Base-by-base conservation (phyloP, 2,888 invertebrate genomes). In the Acholoe squamosa region DNA sequence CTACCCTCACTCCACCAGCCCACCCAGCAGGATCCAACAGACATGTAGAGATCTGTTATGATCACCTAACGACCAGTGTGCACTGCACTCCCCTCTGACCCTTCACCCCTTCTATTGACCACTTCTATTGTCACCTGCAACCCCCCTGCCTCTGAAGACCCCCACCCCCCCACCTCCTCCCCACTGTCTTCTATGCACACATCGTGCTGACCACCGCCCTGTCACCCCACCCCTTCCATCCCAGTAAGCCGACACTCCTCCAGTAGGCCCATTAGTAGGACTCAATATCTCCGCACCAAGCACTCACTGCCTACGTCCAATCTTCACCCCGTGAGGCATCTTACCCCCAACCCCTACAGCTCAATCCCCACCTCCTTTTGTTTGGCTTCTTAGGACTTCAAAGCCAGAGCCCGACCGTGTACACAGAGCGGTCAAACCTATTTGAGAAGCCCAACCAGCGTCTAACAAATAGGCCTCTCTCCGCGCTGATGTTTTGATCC, bases 21-120 rank as follows among this genome's bases (percentile, higher is more conserved):
- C 31, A 76, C 25, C 80, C 80, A 80, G 33, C 80, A 43, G 43
- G 80, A 80, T 80, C 80, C 80, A 80, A 80, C 80, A 80, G 76
- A 76, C 28, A 25, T 14, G 31, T 76, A 28, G 76, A 76, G 76
- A 76, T 76, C 80, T 25, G 16, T 80, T 80, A 33, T 80, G 80
- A 43, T 16, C 80, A 43, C 16, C 33, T 34, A 33, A 80, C 31
- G 80, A 43, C 34, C 34, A n/a, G 80, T 16, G 33, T 43, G 80
- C 80, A 80, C 80, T n/a, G 33, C 22, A n/a, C 19, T 80, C 34
- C 34, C 80, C 80, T 80, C 80, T 80, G 80, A 80, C 80, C 80
- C 43, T 34, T n/a, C 22, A 33, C 80, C 80, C 22, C 19, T 0
- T 22, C n/a, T 80, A 80, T 80, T 80, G 80, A 80, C 80, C 80